Conservation (phyloP, 2,888 invertebrate genomes). For the Ornithoptera priamus region DNA sequence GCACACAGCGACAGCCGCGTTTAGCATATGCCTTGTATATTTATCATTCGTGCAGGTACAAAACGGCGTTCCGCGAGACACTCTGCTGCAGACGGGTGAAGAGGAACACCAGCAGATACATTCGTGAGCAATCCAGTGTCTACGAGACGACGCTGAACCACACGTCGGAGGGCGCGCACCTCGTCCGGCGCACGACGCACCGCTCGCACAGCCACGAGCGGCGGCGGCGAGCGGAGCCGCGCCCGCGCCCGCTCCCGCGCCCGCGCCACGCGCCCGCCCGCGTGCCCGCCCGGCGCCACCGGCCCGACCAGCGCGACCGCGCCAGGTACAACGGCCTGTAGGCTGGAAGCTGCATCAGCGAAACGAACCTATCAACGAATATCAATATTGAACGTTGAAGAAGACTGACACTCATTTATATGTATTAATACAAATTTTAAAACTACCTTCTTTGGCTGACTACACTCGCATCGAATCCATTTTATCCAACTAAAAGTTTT, state of each 20-base stretch:
- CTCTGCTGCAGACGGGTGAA: conserved; percentile 81
- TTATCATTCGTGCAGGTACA: conserved; percentile 78
- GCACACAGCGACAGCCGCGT: too few species aligned
- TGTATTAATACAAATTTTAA: not conserved
- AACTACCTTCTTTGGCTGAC: too few species aligned
- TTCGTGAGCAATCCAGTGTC: conserved; percentile 81
- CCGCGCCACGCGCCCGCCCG: conserved; percentile 45
- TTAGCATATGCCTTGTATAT: too few species aligned
- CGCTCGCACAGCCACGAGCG: conserved; percentile 43
- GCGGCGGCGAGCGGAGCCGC: conserved; percentile 37
- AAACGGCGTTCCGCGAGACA: conserved; percentile 87
- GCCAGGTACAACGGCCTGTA: conserved; percentile 31
- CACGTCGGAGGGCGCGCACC: conserved; percentile 65
- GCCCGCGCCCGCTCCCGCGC: conserved; percentile 44
- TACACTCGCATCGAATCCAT: too few species aligned
- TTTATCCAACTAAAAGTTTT: too few species aligned
- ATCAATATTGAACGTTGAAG: not conserved
- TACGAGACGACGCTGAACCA: conserved; percentile 80
- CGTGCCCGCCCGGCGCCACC: conserved; percentile 50
- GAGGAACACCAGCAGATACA: conserved; percentile 70
- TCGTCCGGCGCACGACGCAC: conserved; percentile 51
- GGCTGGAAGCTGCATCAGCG: not conserved
- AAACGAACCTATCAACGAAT: not conserved
- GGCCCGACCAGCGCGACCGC: conserved; percentile 39
- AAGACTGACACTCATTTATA: not conserved